A percentile compares a stretch with the other conserved stretches of the same genome.
phyloP scores from a whole-genome alignment of 2,113 vertebrate genomes.

The Lates calcarifer region DNA sequence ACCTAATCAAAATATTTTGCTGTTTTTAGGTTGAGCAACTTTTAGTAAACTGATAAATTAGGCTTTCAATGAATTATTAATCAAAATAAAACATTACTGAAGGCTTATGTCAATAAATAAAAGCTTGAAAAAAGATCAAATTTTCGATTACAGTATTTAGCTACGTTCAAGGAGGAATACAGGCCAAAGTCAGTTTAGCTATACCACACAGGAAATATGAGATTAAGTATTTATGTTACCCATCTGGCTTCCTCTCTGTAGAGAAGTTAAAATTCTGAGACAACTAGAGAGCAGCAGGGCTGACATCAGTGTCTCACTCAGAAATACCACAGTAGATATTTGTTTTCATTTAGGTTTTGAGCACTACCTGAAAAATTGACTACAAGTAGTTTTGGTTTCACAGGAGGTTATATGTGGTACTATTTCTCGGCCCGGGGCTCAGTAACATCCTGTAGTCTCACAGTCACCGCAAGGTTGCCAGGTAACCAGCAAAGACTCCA shows the following conservation, averaged over 20 bases:
- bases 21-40: conserved; percentile 2
- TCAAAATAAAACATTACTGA: background rate
- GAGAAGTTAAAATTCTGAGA: background rate
- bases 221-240: background rate
- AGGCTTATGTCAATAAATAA: conserved; percentile 10
- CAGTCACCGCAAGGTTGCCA: background rate
- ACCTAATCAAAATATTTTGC: conserved; percentile 32
- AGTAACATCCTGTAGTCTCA: background rate
- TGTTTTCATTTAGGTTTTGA: too few species aligned
- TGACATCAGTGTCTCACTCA: background rate
- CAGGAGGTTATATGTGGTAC: background rate
- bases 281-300: background rate
- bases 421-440: background rate
- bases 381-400: too few species aligned
- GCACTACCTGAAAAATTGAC: background rate
- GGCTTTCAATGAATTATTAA: conserved; percentile 26
- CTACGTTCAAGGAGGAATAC: background rate
- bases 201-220: background rate
- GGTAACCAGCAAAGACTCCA: too few species aligned
- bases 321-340: background rate
- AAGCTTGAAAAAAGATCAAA: background rate
- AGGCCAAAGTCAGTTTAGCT: conserved; percentile 4
- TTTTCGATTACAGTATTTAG: background rate
- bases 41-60: conserved; percentile 11
- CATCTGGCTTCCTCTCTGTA: background rate